Evolutionary conservation across 2,888 invertebrate species (phyloP), one percentile per base, ranked within the genome.

Genomic region (Callosobruchus maculatus): DNA sequence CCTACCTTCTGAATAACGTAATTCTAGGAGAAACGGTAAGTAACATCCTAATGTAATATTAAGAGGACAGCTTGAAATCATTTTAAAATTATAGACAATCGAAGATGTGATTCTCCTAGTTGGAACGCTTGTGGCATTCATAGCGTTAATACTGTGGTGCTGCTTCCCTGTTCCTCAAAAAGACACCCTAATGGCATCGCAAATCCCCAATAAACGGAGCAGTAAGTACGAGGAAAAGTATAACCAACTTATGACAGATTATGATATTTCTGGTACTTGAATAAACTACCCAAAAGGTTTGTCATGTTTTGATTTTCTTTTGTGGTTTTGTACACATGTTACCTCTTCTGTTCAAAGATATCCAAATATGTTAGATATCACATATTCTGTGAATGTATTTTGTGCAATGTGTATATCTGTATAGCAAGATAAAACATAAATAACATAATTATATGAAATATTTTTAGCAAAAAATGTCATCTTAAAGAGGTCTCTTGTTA

Each of bases 131-230:
- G 91, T 91, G 74, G 91, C 91, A 71, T 91, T 91, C 82, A 88
- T 91, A 76, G 91, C 91, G 26, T 91, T 91, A 82, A 88, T 91
- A 75, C 84, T 91, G 30, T 91, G 91, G 91, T 91, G 91, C 83
- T 91, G 91, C 83, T 91, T 91, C 84, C 91, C 91, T 0, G 84
- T 86, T n/a, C 82, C 84, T 66, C 86, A 85, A 3, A 86, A 84
- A 79, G 86, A 86, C 73, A 78, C 81, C n/a, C 82, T 82, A 72
- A 78, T 80, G 20, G 77, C 82, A 68, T 22, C 72, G 18, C 75
- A 76, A 22, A 66, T 31, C 30, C 70, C 73, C 22, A 73, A 75
- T 21, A 49, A 49, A 49, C 75, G 69, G 70, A 73, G 70, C 66
- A 73, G 72, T 31, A 83, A 84, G 75, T 84, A 85, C 79, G 85